Evolutionary conservation across 2,888 invertebrate genomes (phyloP), one percentile per base, ranked within the genome.

Genomic region (Bursaphelenchus okinawaensis): DNA sequence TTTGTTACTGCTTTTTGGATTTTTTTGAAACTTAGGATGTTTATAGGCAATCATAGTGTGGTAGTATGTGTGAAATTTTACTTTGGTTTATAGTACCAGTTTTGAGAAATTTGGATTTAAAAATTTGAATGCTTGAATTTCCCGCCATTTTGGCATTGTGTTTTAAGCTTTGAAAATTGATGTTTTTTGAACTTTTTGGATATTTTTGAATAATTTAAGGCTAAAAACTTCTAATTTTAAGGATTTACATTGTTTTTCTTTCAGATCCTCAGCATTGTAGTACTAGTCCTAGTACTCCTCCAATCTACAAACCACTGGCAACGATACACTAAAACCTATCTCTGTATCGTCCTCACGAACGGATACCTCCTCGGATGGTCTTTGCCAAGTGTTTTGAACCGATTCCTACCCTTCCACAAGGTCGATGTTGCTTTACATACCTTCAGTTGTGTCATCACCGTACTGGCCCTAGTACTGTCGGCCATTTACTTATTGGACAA

Each of bases 281-380:
- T 69, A 1, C 55, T 71, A 19, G 69, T 71, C 20, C 56, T 71
- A 27, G 54, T 75, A 16, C 63, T 71, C 55, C 40, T 73, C 50
- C 63, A 72, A 40, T 62, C 54, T 12, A 31, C 56, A 4, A 40
- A 52, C 52, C 59, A 74, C 20, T 74, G 71, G 71, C 68, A 68
- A 24, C 52, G 62, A 9, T 63, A 69, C n/a, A 28, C 75, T 8
- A 50, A 62, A 27, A 71, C 71, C 6, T 64, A 68, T 52, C 56
- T 71, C 27, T 40, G 56, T n/a, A 69, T 71, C 29, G 60, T 62
- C 7, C 58, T 71, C 23, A 69, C 72, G 9, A 55, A 52, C 29
- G 72, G 72, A 20, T 75, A 70, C 51, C 55, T 71, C 23, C 73
- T 71, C 24, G 72, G 72, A 4, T 71, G 72, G 72, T 58, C 63